Evolutionary conservation across 2,888 invertebrate genomes (phyloP), one percentile per base, ranked within the genome.

Genomic region (Hypselothyrea guttata): DNA sequence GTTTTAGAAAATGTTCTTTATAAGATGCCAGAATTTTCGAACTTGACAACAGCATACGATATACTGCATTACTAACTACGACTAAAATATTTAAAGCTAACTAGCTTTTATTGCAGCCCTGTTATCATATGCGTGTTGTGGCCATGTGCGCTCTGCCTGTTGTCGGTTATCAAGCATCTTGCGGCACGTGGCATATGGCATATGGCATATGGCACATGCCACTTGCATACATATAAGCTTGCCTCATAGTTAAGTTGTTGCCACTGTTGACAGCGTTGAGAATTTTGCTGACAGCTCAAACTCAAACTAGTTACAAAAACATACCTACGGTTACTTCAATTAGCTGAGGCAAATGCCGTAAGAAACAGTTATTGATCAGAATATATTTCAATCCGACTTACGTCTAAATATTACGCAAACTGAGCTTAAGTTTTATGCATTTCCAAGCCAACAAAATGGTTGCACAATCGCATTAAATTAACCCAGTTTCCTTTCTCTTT

Each of bases 201-300:
- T n/a, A n/a, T 66, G 59, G 65, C 68, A 66, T 77, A 76, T 84
- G 2, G 84, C 84, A 81, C 76, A 62, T 62, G 57, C 63, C 46
- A 49, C 40, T 46, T 55, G 54, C 49, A 57, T 49, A 60, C 46
- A 46, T 44, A 38, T 31, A 11, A 18, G 30, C 42, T 49, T 54
- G 38, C 46, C 52, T 16, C 47, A 56, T 58, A 84, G 71, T 84
- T 75, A 57, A 86, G 86, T 66, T 78, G 84, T 84, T 75, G 57
- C 54, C 54, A 27, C 28, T 37, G 64, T 64, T 82, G 84, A 84
- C 84, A 86, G 78, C 72, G 71, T 65, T 78, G 75, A 84, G 82
- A 82, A 84, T 66, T 78, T 71, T 62, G 72, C 58, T 84, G 85
- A 82, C 85, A 82, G 70, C 59, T 49, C 47, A 11, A 42, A 40